Conservation (phyloP, 1,140 invertebrate genomes). For the Chlorops oryzae region DNA sequence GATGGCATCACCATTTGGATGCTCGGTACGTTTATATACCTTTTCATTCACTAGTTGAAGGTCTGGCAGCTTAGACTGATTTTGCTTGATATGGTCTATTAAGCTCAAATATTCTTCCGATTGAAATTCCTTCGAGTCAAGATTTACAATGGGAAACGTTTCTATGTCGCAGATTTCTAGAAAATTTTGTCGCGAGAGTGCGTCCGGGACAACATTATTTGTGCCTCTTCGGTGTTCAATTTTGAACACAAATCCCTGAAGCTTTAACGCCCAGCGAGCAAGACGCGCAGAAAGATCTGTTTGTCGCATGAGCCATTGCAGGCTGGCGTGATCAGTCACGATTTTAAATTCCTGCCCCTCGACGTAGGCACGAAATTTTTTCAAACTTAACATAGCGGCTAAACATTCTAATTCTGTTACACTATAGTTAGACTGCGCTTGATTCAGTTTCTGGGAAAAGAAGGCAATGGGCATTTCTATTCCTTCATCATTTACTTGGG, state of each 20-base stretch:
- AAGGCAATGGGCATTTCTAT: slow-evolving; percentile 7
- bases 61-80: too few relatives aligned
- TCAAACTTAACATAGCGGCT: slow-evolving; percentile 6
- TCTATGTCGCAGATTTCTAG: neutral
- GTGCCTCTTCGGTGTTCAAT: too few relatives aligned
- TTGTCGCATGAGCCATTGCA: too few relatives aligned
- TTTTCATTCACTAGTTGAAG: neutral
- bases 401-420: slow-evolving; percentile 11
- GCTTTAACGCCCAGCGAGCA: too few relatives aligned
- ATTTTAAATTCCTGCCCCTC: too few relatives aligned
- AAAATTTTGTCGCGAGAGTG: too few relatives aligned
- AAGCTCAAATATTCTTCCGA: neutral
- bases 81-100: neutral
- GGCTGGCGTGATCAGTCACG: too few relatives aligned
- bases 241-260: too few relatives aligned
- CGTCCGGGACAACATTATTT: too few relatives aligned
- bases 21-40: neutral
- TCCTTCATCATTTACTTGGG: slow-evolving; percentile 1
- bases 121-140: slow-evolving; percentile 1
- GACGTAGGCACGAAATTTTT: too few relatives aligned
- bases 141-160: slow-evolving; percentile 1
- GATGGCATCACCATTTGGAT: neutral
- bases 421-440: slow-evolving; percentile 10
- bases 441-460: slow-evolving; percentile 10
- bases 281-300: too few relatives aligned